Base-by-base conservation (phyloP, 1,140 invertebrate species). In the Lepidotrigona ventralis region DNA sequence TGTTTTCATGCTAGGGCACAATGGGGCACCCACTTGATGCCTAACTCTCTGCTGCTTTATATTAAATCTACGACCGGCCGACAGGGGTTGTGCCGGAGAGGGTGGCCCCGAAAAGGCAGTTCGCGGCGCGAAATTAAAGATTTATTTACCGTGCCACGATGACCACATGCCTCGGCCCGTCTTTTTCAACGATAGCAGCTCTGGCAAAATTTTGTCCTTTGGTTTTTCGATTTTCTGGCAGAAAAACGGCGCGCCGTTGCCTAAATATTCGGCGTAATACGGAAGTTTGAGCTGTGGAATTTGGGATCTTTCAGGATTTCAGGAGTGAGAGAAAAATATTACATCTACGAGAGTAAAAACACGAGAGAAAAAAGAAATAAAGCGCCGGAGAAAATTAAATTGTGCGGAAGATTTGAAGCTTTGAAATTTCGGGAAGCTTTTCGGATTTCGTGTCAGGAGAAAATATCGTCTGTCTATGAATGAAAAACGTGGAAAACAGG, bases 1-100 rank as follows among this genome's bases (percentile, higher is more conserved):
- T 94, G 93, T 94, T 94, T 94, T 94, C 92, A 94, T 93, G 92
- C 90, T 88, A 90, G 89, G 89, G 89, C 90, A 93, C 93, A 94
- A 94, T 94, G 91, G 93, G 88, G 92, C 89, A 89, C 89, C 92
- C 92, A 94, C 93, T 94, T 92, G 92, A 93, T 93, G 92, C 92
- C 91, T 92, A 93, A 89, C 91, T 90, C 91, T 90, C 90, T 88
- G 91, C 89, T 91, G 89, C 90, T 92, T 94, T 94, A 92, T 93
- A 94, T 93, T 93, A 93, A 94, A 93, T 94, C 90, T 89, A 91
- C 90, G 90, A 85, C 83, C 88, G 86, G 84, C 82, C 86, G 83
- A 81, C 81, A 85, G 83, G 83, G 85, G 80, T 78, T 86, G 87
- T 46, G 53, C 51, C 76, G 14, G 76, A 64, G 56, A 66, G 60